These are phyloP conservation scores for Neotoxoptera formosana DNA, from an alignment of 1,140 invertebrate species.

Conservation along the genomic window DNA sequence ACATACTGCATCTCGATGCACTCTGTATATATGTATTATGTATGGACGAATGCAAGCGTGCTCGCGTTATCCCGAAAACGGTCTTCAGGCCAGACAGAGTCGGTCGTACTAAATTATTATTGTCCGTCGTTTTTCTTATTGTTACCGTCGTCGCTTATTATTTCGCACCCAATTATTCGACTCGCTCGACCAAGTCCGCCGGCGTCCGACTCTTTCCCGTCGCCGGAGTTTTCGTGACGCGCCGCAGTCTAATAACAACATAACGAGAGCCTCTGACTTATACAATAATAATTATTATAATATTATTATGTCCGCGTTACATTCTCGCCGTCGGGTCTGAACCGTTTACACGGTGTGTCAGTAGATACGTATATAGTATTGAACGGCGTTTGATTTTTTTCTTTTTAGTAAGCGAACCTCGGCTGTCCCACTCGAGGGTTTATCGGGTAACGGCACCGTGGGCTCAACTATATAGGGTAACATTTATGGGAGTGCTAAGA, in stretches of 20 bases:
- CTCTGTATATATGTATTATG: too few species aligned
- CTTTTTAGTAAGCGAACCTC: neutral
- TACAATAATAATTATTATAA: too few species aligned
- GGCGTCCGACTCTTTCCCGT: too few species aligned
- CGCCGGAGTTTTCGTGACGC: too few species aligned
- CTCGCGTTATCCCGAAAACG: neutral
- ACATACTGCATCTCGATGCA: too few species aligned
- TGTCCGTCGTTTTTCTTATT: neutral
- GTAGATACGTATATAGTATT: too few species aligned
- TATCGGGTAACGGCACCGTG: neutral
- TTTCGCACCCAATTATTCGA: slow-evolving; percentile 3
- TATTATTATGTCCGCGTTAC: neutral
- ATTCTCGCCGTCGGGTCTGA: neutral
- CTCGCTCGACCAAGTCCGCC: neutral
- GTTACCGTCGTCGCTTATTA: neutral
- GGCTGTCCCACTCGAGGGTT: neutral
- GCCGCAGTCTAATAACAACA: neutral
- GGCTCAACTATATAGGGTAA: too few species aligned
- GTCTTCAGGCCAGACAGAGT: neutral
- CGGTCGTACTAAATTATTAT: neutral
- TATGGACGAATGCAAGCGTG: too few species aligned
- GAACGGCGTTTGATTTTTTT: too few species aligned
- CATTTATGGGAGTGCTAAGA: too few species aligned
- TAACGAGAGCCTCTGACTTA: neutral
- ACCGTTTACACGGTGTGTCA: too few species aligned